Conservation (phyloP, 2,888 invertebrate genomes). For the Dasypogon diadema region DNA sequence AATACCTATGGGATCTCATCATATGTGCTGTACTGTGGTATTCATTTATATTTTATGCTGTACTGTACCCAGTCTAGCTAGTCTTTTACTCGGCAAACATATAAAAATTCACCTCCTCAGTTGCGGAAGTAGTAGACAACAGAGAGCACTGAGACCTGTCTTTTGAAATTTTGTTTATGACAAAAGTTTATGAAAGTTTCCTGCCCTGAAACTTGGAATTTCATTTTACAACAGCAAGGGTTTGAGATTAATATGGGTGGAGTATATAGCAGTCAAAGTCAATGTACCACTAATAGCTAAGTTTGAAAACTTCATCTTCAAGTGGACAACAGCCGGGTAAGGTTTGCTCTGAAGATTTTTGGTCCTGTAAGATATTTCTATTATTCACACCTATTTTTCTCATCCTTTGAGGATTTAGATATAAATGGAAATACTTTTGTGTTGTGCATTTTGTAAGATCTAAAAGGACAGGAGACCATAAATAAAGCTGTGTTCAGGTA, state of each 20-base stretch:
- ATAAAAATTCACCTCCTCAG: conserved; percentile 47
- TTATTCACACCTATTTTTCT: conserved; percentile 23
- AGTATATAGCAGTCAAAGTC: conserved; percentile 10
- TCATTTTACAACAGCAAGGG: conserved; percentile 37
- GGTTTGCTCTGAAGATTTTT: not conserved
- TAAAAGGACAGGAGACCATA: too few species aligned
- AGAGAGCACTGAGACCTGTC: conserved; percentile 34
- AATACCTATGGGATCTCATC: conserved; percentile 34
- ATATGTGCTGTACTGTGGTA: conserved; percentile 7
- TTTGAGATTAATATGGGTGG: conserved; percentile 39
- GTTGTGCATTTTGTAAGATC: too few species aligned
- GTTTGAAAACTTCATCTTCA: conserved; percentile 27
- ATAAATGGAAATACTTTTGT: not conserved
- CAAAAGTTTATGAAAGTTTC: conserved; percentile 42
- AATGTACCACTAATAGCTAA: conserved; percentile 35
- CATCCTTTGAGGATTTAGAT: not conserved
- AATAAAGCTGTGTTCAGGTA: too few species aligned
- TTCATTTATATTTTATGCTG: conserved; percentile 44
- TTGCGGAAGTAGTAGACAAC: conserved; percentile 33
- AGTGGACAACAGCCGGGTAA: conserved; percentile 18
- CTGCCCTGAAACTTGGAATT: conserved; percentile 31
- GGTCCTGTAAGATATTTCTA: conserved; percentile 16
- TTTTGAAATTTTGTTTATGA: conserved; percentile 47
- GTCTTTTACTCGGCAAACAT: not conserved
- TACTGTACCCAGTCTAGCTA: too few species aligned